phyloP scores from a whole-genome alignment of 1,140 invertebrate species.

The Zaprionus taronus region DNA sequence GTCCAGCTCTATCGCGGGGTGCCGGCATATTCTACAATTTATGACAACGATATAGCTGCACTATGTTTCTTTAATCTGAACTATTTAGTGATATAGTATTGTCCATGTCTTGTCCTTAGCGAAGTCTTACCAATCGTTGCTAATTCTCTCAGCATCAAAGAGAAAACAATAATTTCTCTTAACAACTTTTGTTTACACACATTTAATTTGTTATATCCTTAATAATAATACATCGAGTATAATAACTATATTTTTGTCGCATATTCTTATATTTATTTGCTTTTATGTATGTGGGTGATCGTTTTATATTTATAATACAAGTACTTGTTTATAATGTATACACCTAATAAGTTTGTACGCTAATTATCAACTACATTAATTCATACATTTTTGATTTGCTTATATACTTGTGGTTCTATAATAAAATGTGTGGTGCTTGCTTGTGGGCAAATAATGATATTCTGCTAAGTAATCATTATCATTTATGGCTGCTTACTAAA shows the following conservation, averaged over 20 bases:
- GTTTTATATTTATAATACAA: constrained; percentile 10
- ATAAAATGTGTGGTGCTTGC: not conserved
- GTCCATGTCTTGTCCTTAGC: too few relatives aligned
- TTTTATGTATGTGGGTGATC: constrained; percentile 11
- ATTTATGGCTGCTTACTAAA: constrained; percentile 30
- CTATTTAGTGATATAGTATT: too few relatives aligned
- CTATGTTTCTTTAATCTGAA: too few relatives aligned
- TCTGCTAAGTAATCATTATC: constrained; percentile 11
- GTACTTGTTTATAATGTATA: not conserved
- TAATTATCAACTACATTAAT: not conserved
- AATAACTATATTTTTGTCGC: constrained; percentile 13
- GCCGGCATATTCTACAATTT: too few relatives aligned
- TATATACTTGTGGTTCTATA: not conserved
- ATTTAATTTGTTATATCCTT: constrained; percentile 19
- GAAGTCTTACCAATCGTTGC: too few relatives aligned
- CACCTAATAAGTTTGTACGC: not conserved
- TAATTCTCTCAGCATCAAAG: too few relatives aligned
- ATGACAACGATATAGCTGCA: too few relatives aligned
- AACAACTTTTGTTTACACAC: constrained; percentile 8
- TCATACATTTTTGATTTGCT: not conserved
- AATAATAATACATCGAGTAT: constrained; percentile 20
- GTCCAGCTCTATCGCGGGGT: too few relatives aligned
- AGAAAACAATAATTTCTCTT: not conserved
- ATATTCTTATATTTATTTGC: constrained; percentile 4
- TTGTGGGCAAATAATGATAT: constrained; percentile 11